Evolutionary conservation across 2,888 invertebrate genomes (phyloP).

Genomic region (Drosophila acutilabella): DNA sequence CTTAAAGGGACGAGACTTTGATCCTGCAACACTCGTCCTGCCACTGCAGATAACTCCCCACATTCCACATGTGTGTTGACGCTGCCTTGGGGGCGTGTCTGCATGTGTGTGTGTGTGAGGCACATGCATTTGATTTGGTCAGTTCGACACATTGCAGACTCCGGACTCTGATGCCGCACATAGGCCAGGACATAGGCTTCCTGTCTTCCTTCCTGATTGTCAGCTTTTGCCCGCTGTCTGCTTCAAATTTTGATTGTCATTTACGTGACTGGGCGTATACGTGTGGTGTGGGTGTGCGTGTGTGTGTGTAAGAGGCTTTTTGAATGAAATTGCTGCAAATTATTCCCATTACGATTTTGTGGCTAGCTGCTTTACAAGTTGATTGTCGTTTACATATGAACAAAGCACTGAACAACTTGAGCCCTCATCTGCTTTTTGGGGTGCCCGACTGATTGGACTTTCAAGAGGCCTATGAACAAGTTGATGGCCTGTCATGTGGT

Average conservation of each 20-base stretch:
- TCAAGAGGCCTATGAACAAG: slow-evolving; percentile 28
- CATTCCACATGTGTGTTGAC: slow-evolving; percentile 62
- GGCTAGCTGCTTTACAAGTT: slow-evolving; percentile 67
- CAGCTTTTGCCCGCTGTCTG: slow-evolving; percentile 24
- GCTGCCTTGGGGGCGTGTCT: slow-evolving; percentile 72
- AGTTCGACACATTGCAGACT: slow-evolving; percentile 58
- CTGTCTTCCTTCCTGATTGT: slow-evolving; percentile 31
- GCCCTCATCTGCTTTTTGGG: neutral
- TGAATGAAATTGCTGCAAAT: slow-evolving; percentile 78
- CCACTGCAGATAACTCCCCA: slow-evolving; percentile 59
- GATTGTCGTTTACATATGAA: slow-evolving; percentile 77
- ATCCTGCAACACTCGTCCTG: slow-evolving; percentile 10
- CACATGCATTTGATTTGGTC: slow-evolving; percentile 74
- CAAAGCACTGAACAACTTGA: slow-evolving; percentile 45
- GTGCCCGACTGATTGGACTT: slow-evolving; percentile 49
- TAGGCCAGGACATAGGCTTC: slow-evolving; percentile 20
- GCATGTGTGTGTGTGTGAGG: slow-evolving; percentile 1
- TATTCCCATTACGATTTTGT: slow-evolving; percentile 79
- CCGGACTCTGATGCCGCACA: slow-evolving; percentile 6
- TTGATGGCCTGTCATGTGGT: slow-evolving; percentile 26
- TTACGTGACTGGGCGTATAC: slow-evolving; percentile 67
- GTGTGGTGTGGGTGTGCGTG: slow-evolving; percentile 4
- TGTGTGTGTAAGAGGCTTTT: slow-evolving; percentile 55
- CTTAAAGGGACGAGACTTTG: slow-evolving; percentile 1
- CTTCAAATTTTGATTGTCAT: slow-evolving; percentile 80